These are phyloP conservation scores for Rousettus leschenaultii DNA, from an alignment of 2,113 vertebrate genomes.

Conservation along the genomic window DNA sequence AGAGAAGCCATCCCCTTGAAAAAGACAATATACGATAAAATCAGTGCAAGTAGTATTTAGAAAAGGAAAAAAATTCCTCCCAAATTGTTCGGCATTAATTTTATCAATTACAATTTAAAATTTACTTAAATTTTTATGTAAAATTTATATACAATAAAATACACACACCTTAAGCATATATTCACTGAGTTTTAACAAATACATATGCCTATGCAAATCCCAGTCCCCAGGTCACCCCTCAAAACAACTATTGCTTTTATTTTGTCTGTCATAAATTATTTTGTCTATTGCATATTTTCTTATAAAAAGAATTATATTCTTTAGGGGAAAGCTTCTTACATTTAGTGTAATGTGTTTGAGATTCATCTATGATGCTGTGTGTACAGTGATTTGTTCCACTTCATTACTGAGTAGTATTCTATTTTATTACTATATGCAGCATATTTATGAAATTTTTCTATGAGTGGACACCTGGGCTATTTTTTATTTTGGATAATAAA, in stretches of 20 bases:
- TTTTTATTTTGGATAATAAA: background rate
- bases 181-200: background rate
- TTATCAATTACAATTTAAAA: background rate
- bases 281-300: background rate
- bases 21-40: background rate
- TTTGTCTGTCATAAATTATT: background rate
- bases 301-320: background rate
- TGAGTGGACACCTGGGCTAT: background rate
- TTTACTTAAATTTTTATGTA: background rate
- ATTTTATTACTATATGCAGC: background rate
- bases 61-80: background rate
- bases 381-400: background rate
- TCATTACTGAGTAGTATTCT: background rate
- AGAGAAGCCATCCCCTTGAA: background rate
- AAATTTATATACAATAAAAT: background rate
- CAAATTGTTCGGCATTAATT: background rate
- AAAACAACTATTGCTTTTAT: background rate
- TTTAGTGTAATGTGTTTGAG: background rate
- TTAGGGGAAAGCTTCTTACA: background rate
- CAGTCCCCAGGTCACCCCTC: background rate
- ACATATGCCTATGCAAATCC: background rate
- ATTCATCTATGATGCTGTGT: background rate
- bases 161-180: background rate
- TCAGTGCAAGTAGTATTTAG: background rate
- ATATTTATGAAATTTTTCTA: background rate